Evolutionary conservation across 2,888 invertebrate genomes (phyloP).

Genomic region (Ectobius pallidus): DNA sequence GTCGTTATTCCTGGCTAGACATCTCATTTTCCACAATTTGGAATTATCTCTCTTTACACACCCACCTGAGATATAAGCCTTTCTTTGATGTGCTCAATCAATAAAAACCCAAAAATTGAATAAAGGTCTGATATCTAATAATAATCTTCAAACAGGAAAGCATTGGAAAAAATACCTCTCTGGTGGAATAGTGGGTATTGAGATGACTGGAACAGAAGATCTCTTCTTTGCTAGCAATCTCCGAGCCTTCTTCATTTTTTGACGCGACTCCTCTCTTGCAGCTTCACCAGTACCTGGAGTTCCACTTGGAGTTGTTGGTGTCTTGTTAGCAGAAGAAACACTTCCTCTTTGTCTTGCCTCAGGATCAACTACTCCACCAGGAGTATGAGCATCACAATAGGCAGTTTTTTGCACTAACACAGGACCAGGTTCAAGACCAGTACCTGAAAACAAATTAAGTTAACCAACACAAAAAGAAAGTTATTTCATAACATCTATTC

Average conservation of each 20-base stretch:
- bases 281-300: conserved; percentile 29
- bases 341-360: conserved; percentile 50
- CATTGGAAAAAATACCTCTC: too few species aligned
- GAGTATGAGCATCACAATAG: conserved; percentile 94
- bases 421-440: conserved; percentile 57
- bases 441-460: conserved; percentile 28
- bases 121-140: too few species aligned
- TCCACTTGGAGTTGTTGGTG: conserved; percentile 40
- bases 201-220: conserved; percentile 87
- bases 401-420: conserved; percentile 93
- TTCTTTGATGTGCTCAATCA: too few species aligned
- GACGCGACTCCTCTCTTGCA: conserved; percentile 70
- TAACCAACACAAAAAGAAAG: not conserved
- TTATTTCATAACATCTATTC: too few species aligned
- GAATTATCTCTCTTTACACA: too few species aligned
- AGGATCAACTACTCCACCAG: conserved; percentile 62
- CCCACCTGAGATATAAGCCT: too few species aligned
- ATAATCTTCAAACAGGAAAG: too few species aligned
- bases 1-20: too few species aligned
- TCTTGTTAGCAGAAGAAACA: conserved; percentile 27
- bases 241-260: conserved; percentile 87
- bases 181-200: conserved; percentile 91
- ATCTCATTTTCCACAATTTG: too few species aligned
- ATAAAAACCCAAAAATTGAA: too few species aligned
- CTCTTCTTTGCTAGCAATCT: conserved; percentile 88